Evolutionary conservation across 53 echinoderm and acorn worm species (phyloP).

Genomic region (Echinometra lucunter): DNA sequence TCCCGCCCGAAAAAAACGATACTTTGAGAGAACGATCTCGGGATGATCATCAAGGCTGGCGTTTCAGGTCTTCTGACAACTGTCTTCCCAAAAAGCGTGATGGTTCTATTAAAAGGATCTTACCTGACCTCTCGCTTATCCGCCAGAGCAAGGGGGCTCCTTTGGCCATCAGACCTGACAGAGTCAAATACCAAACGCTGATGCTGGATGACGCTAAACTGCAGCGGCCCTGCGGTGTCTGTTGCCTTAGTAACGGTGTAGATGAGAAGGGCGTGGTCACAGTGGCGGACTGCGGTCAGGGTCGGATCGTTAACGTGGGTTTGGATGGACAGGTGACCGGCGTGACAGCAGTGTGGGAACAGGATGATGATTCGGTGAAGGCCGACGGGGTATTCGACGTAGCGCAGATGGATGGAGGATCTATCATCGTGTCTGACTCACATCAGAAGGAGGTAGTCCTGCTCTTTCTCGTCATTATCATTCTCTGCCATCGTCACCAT

Average conservation of each 20-base stretch:
- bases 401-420: neutral
- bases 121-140: neutral
- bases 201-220: neutral
- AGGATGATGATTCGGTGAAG: conserved; percentile 55
- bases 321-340: neutral
- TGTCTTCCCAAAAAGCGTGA: neutral
- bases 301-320: neutral
- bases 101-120: neutral
- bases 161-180: neutral
- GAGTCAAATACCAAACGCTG: neutral
- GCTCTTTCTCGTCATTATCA: no score
- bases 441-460: conserved; percentile 40
- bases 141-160: neutral
- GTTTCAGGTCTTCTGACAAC: neutral
- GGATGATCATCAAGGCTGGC: neutral
- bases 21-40: neutral
- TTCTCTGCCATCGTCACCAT: no score
- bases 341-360: neutral
- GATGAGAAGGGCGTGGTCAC: neutral
- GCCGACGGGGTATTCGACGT: conserved; percentile 54
- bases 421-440: conserved; percentile 31
- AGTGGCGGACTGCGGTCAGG: conserved; percentile 47
- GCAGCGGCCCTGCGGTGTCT: conserved; percentile 34
- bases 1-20: neutral
- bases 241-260: neutral